Percentiles rank a stretch among this genome's conserved stretches.
Conservation (phyloP, 2,797 vertebrate genomes). For the Tragopan temminckii region DNA sequence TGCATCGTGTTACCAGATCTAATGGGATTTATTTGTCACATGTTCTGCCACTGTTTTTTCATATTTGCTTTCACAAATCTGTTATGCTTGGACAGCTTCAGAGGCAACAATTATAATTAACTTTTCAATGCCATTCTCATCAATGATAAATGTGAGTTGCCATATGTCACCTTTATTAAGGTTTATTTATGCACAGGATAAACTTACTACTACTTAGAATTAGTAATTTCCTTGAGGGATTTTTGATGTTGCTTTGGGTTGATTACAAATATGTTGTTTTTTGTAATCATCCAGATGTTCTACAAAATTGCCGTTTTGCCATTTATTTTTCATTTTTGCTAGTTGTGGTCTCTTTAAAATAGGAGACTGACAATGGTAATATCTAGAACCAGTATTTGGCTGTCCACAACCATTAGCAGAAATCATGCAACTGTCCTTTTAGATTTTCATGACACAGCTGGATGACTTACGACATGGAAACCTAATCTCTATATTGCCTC, state of each 20-base stretch:
- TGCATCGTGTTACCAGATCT: conserved; percentile 12
- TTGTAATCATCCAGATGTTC: conserved; percentile 39
- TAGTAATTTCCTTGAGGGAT: conserved; percentile 59
- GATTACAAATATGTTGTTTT: conserved; percentile 52
- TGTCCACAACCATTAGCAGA: not conserved
- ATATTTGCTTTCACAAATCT: conserved; percentile 64
- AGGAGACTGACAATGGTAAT: not conserved
- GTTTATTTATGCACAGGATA: conserved; percentile 57
- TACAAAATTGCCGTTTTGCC: conserved; percentile 27
- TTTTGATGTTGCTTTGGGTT: not conserved
- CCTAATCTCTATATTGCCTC: not conserved
- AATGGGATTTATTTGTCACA: conserved; percentile 60
- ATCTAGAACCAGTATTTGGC: not conserved
- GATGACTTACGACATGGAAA: not conserved
- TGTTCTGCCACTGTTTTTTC: conserved; percentile 60
- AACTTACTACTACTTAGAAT: conserved; percentile 53
- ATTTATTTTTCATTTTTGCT: conserved; percentile 41
- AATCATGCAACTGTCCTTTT: not conserved
- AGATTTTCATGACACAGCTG: not conserved
- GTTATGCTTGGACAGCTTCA: conserved; percentile 56
- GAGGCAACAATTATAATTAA: conserved; percentile 34
- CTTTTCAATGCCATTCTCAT: conserved; percentile 25
- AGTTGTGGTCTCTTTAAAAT: not conserved
- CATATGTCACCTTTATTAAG: conserved; percentile 45
- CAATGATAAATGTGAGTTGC: conserved; percentile 60